Conservation (phyloP, 2,888 invertebrate species). For the Pilophorus perplexus region DNA sequence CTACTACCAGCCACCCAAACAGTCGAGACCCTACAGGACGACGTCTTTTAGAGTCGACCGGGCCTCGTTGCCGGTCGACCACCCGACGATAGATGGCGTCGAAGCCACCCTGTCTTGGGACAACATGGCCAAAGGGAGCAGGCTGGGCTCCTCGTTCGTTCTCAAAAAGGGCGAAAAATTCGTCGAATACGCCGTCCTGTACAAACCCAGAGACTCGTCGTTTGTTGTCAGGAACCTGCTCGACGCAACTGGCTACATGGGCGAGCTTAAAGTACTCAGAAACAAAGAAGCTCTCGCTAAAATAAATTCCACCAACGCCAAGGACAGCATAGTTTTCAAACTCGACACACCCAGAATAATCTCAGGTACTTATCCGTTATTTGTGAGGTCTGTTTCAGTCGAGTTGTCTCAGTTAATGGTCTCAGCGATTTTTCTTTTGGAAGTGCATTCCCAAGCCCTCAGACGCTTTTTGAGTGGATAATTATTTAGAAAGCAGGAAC, state of each 20-base stretch:
- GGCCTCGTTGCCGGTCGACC: too few relatives aligned
- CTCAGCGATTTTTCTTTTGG: too few relatives aligned
- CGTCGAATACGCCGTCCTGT: constrained; percentile 44
- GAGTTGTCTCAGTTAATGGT: too few relatives aligned
- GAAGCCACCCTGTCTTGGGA: constrained; percentile 26
- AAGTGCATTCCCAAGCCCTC: too few relatives aligned
- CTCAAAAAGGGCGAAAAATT: constrained; percentile 42
- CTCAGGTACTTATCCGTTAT: constrained; percentile 38
- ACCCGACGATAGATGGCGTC: constrained; percentile 19
- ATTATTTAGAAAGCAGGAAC: too few relatives aligned
- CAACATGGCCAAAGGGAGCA: constrained; percentile 23
- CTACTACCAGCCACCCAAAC: neutral
- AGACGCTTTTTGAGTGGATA: too few relatives aligned
- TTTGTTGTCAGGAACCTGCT: constrained; percentile 38
- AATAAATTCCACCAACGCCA: constrained; percentile 31
- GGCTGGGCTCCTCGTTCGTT: constrained; percentile 39
- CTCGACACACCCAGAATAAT: constrained; percentile 44
- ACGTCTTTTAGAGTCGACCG: too few relatives aligned
- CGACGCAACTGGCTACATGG: constrained; percentile 42
- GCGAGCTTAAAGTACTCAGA: constrained; percentile 39
- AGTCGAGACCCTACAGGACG: too few relatives aligned
- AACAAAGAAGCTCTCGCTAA: constrained; percentile 25
- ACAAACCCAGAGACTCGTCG: constrained; percentile 41
- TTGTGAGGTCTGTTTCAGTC: too few relatives aligned
- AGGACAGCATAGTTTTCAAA: constrained; percentile 33